These are phyloP conservation scores for Pterophyllum scalare DNA, from an alignment of 2,113 vertebrate species.

Conservation along the genomic window DNA sequence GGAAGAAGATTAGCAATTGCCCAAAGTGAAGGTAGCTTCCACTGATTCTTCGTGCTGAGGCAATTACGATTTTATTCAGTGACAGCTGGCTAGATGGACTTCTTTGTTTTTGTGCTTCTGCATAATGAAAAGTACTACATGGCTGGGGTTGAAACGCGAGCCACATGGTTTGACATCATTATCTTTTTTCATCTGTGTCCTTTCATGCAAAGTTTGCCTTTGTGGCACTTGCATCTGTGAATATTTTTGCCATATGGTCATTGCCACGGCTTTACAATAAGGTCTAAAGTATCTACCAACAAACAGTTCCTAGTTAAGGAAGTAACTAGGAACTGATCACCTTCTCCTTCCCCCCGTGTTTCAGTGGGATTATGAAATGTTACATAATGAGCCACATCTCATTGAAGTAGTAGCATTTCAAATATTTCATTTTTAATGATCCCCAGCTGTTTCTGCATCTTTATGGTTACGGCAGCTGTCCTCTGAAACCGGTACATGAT, in stretches of 20 bases:
- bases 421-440: constrained; percentile 47
- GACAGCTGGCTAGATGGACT: constrained; percentile 23
- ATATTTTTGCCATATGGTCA: not conserved
- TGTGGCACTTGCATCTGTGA: not conserved
- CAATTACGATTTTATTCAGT: constrained; percentile 26
- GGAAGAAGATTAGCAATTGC: not conserved
- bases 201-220: constrained; percentile 20
- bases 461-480: constrained; percentile 60
- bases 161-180: constrained; percentile 19
- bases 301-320: not conserved
- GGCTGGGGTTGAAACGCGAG: not conserved
- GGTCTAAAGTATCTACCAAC: not conserved
- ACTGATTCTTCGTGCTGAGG: not conserved
- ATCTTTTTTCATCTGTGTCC: not conserved
- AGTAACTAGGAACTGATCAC: constrained; percentile 4
- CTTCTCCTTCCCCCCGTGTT: not conserved
- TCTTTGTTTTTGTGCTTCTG: constrained; percentile 24
- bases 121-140: not conserved
- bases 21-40: not conserved
- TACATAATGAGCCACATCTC: constrained; percentile 47
- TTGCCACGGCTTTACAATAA: not conserved
- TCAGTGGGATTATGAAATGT: constrained; percentile 41
- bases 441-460: constrained; percentile 55
- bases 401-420: constrained; percentile 47
- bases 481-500: constrained; percentile 13